Evolutionary conservation across 2,888 invertebrate genomes (phyloP).

Genomic region (Priocnemis perturbator): DNA sequence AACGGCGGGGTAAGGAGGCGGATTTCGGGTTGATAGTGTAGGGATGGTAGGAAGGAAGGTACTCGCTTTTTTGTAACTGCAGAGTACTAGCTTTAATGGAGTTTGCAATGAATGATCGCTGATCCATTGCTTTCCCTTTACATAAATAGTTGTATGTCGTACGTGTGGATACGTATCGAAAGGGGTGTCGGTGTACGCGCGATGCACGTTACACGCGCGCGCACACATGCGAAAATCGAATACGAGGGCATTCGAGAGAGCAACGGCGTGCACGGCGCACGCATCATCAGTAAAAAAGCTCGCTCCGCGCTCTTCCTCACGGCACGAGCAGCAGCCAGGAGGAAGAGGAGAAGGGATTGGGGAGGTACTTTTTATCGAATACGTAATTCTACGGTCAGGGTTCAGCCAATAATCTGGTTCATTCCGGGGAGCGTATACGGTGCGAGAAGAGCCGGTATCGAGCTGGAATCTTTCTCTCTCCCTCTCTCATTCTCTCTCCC

Average conservation of each 20-base stretch:
- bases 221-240: conserved; percentile 1
- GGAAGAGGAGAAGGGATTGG: conserved; percentile 45
- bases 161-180: too few species aligned
- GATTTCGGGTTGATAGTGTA: too few species aligned
- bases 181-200: background rate
- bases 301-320: conserved; percentile 12
- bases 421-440: conserved; percentile 51
- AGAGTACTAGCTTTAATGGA: too few species aligned
- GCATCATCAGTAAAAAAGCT: conserved; percentile 55
- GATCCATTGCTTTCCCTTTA: too few species aligned
- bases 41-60: too few species aligned
- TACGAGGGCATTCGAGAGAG: conserved; percentile 17
- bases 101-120: too few species aligned
- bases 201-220: background rate
- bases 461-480: conserved; percentile 38
- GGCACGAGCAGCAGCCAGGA: conserved; percentile 33
- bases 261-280: conserved; percentile 56
- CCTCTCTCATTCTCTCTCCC: conserved; percentile 29
- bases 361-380: conserved; percentile 66
- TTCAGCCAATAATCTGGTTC: conserved; percentile 72
- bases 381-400: conserved; percentile 70
- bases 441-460: conserved; percentile 46
- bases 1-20: too few species aligned
- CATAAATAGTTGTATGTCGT: too few species aligned
- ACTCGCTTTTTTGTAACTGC: too few species aligned